phyloP scores from a whole-genome alignment of 2,888 invertebrate genomes.

The Rhimphoctona megacephalus region DNA sequence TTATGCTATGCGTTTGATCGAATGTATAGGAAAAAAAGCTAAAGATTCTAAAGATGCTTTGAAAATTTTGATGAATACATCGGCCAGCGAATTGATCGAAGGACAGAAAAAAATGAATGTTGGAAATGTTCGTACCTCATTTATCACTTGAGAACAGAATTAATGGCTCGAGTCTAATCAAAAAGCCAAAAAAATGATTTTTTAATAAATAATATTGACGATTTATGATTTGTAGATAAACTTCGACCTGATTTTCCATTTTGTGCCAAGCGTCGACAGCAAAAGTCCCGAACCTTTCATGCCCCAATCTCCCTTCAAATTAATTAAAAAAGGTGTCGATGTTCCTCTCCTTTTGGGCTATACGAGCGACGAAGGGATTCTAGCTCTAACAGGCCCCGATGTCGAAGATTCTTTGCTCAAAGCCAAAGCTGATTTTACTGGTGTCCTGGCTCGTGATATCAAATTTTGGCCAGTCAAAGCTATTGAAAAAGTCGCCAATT shows the following conservation, averaged over 20 bases:
- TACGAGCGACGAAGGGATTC: conserved; percentile 85
- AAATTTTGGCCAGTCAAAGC: conserved; percentile 76
- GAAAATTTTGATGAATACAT: conserved; percentile 71
- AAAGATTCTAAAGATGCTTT: conserved; percentile 72
- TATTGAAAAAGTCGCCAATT: conserved; percentile 78
- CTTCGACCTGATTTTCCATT: conserved; percentile 20
- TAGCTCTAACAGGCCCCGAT: conserved; percentile 64
- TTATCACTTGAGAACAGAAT: not conserved
- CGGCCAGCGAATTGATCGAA: conserved; percentile 78
- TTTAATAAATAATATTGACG: not conserved
- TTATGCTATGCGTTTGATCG: conserved; percentile 67
- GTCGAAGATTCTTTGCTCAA: conserved; percentile 36
- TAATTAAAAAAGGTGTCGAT: conserved; percentile 80
- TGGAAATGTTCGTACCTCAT: conserved; percentile 56
- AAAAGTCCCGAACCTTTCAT: conserved; percentile 69
- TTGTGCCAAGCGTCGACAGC: conserved; percentile 69
- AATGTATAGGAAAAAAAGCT: conserved; percentile 72
- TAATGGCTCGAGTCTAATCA: not conserved
- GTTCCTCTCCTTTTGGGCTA: conserved; percentile 86
- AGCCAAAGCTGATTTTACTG: conserved; percentile 79
- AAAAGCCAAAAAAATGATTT: not conserved
- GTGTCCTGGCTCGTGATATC: conserved; percentile 83
- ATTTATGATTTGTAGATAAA: conserved; percentile 53
- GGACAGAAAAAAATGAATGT: conserved; percentile 73
- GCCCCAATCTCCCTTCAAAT: conserved; percentile 80